Evolutionary conservation across 1,140 invertebrate genomes (phyloP).

Genomic region (Mizuhopecten yessoensis): DNA sequence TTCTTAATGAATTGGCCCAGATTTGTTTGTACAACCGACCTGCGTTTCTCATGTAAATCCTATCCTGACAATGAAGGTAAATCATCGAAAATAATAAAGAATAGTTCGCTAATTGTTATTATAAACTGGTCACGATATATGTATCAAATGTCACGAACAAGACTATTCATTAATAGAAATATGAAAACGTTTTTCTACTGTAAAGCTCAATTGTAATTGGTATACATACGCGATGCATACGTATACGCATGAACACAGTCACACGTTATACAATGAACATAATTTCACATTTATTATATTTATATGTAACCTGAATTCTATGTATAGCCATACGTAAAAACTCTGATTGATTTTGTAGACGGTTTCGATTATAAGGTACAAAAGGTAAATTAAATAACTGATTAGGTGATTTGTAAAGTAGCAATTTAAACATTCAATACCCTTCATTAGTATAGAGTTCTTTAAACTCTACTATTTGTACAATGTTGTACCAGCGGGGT

Average conservation of each 20-base stretch:
- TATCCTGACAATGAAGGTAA: no score
- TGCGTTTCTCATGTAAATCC: no score
- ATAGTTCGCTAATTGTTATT: no score
- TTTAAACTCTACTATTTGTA: slow-evolving; percentile 5
- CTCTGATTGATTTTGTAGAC: not conserved
- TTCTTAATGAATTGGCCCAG: no score
- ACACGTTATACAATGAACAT: not conserved
- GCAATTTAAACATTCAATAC: slow-evolving; percentile 10
- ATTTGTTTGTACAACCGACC: no score
- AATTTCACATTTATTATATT: not conserved
- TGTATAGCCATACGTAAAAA: not conserved
- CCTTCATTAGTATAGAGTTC: not conserved
- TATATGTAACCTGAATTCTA: not conserved
- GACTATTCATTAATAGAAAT: no score
- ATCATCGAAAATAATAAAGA: no score
- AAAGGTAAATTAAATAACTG: not conserved
- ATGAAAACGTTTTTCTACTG: no score
- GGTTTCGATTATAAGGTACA: not conserved
- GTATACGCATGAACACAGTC: not conserved
- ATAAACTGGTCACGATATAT: no score
- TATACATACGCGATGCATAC: no score
- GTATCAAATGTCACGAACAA: no score
- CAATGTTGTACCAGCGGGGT: not conserved
- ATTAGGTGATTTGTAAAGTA: not conserved
- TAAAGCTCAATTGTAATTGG: no score